These are phyloP conservation scores for Amphiprion clarkii DNA, from an alignment of 2,797 vertebrate species.

Conservation along the genomic window DNA sequence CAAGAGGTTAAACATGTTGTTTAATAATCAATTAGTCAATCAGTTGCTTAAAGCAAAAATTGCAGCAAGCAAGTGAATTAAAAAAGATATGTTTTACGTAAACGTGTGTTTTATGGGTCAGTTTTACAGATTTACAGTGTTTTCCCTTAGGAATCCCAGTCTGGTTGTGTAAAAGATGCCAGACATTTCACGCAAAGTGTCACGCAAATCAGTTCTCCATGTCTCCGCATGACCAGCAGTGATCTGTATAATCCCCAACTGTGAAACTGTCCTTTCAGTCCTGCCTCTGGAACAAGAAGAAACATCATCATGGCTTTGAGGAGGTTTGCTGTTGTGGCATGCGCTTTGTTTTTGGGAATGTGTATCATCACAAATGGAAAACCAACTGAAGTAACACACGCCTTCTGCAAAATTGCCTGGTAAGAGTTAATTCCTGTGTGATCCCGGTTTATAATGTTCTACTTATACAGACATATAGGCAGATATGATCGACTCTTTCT, in stretches of 20 bases:
- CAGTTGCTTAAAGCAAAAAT: too few relatives aligned
- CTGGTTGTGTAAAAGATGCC: conserved; percentile 10
- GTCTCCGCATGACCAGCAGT: conserved; percentile 58
- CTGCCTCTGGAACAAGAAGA: conserved; percentile 8
- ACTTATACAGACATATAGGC: not conserved
- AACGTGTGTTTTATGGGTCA: too few relatives aligned
- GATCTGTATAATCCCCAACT: conserved; percentile 34
- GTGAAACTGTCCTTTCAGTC: not conserved
- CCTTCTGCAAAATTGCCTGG: conserved; percentile 75
- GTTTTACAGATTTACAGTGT: not conserved
- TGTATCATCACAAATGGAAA: conserved; percentile 37
- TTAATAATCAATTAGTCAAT: too few relatives aligned
- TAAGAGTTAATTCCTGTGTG: conserved; percentile 38
- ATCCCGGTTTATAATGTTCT: not conserved
- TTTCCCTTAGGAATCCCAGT: not conserved
- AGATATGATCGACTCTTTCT: conserved; percentile 12
- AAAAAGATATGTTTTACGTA: too few relatives aligned
- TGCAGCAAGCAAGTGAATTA: too few relatives aligned
- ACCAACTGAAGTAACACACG: conserved; percentile 11
- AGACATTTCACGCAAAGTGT: conserved; percentile 26
- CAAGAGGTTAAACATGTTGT: too few relatives aligned
- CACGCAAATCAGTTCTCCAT: conserved; percentile 63
- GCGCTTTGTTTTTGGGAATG: conserved; percentile 49
- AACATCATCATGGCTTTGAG: conserved; percentile 54
- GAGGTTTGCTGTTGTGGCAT: conserved; percentile 29